Conservation (phyloP, 1,140 invertebrate genomes). For the Cotesia glomerata region DNA sequence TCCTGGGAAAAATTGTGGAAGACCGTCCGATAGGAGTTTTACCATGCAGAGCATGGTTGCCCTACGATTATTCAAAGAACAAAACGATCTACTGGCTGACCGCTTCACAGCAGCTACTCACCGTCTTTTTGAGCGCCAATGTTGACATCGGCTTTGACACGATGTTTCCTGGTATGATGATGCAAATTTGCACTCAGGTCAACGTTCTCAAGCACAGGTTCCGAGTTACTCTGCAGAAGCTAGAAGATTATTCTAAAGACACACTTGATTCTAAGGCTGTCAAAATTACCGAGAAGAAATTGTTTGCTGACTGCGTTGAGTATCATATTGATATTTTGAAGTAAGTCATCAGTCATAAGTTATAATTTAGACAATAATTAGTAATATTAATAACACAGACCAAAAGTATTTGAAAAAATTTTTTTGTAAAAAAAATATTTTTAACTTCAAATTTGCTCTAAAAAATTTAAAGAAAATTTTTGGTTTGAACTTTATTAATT, state of each 20-base stretch:
- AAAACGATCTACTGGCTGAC: not conserved
- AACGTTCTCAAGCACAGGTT: not conserved
- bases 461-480: too few relatives aligned
- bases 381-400: too few relatives aligned
- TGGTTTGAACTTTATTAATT: too few relatives aligned
- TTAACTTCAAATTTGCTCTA: too few relatives aligned
- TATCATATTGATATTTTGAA: constrained; percentile 1
- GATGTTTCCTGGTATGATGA: constrained; percentile 7
- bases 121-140: not conserved
- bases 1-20: not conserved
- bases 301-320: constrained; percentile 2
- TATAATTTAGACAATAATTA: not conserved
- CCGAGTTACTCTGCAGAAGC: not conserved
- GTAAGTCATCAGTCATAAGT: not conserved
- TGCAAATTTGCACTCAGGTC: not conserved
- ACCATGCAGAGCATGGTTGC: not conserved
- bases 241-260: not conserved
- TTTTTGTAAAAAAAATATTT: too few relatives aligned
- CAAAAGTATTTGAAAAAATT: too few relatives aligned
- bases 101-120: not conserved
- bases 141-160: not conserved
- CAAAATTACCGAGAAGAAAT: not conserved
- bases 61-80: not conserved
- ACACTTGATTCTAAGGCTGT: not conserved
- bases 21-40: not conserved